Percentiles rank a stretch among this genome's conserved stretches.
These are phyloP conservation scores for Steinernema carpocapsae DNA, from an alignment of 2,888 invertebrate genomes.

Conservation along the genomic window DNA sequence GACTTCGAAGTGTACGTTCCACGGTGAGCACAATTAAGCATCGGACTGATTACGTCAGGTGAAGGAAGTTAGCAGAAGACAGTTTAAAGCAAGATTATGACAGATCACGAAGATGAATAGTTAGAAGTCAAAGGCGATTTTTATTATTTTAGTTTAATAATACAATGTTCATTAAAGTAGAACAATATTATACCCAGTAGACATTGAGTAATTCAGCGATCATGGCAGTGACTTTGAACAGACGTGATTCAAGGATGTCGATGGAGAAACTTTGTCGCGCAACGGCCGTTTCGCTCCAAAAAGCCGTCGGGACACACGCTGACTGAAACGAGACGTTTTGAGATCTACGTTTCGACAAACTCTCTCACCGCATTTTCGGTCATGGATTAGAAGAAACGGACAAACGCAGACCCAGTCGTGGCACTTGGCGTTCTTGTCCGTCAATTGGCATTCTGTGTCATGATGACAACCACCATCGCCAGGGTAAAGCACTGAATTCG, in stretches of 20 bases:
- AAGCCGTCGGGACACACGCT: background rate
- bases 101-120: too few relatives aligned
- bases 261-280: too few relatives aligned
- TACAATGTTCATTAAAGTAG: background rate
- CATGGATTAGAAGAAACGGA: constrained; percentile 35
- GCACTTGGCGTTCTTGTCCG: constrained; percentile 38
- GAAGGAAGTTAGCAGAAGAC: too few relatives aligned
- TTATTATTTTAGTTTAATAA: background rate
- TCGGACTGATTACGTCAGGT: too few relatives aligned
- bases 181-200: background rate
- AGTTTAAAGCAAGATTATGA: too few relatives aligned
- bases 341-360: background rate
- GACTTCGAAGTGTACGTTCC: too few relatives aligned
- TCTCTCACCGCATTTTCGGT: constrained; percentile 37
- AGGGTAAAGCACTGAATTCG: constrained; percentile 36
- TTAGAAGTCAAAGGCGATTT: background rate
- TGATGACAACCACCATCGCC: constrained; percentile 41
- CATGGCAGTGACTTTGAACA: background rate
- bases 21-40: too few relatives aligned
- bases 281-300: background rate
- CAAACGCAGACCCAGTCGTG: constrained; percentile 46
- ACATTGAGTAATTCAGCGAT: background rate
- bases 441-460: constrained; percentile 37
- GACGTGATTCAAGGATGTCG: too few relatives aligned
- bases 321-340: background rate